Conservation (phyloP, 2,888 invertebrate genomes). For the Trichopoda pennipes region DNA sequence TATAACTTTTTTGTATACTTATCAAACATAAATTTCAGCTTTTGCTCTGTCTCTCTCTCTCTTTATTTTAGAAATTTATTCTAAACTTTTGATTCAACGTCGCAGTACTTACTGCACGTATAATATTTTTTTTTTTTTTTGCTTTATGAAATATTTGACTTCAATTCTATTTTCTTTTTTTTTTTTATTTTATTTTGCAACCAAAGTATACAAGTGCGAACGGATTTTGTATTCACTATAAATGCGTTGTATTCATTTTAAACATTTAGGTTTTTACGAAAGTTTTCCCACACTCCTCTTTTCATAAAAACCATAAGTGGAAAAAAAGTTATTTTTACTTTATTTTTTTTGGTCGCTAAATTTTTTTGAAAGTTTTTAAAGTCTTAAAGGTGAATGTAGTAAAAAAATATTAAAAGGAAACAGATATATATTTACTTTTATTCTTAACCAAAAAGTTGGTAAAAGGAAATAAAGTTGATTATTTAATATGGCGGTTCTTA, state of each 20-base stretch:
- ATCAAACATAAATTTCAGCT: constrained; percentile 13
- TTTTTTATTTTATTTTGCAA: background rate
- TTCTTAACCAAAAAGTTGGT: background rate
- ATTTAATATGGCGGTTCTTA: constrained; percentile 49
- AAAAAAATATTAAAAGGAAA: constrained; percentile 2
- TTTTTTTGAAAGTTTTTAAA: constrained; percentile 45
- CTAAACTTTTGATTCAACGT: constrained; percentile 52
- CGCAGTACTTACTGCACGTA: constrained; percentile 32
- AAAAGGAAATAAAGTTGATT: constrained; percentile 56
- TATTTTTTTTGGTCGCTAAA: constrained; percentile 7
- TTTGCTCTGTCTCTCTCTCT: too few species aligned
- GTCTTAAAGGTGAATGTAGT: constrained; percentile 58
- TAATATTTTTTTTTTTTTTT: constrained; percentile 33
- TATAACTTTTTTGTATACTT: background rate
- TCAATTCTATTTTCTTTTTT: constrained; percentile 23
- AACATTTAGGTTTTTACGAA: constrained; percentile 46
- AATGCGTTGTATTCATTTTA: constrained; percentile 42
- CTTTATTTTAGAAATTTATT: constrained; percentile 25
- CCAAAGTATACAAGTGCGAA: background rate
- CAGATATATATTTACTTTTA: background rate
- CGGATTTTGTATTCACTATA: constrained; percentile 24
- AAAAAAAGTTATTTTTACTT: constrained; percentile 51
- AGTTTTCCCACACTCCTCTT: constrained; percentile 19
- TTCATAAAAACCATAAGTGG: constrained; percentile 36
- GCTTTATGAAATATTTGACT: constrained; percentile 25